Percentiles rank a stretch among this genome's conserved stretches.
These are phyloP conservation scores for Dicranocentrus wangi DNA, from an alignment of 2,888 invertebrate species.

Conservation along the genomic window DNA sequence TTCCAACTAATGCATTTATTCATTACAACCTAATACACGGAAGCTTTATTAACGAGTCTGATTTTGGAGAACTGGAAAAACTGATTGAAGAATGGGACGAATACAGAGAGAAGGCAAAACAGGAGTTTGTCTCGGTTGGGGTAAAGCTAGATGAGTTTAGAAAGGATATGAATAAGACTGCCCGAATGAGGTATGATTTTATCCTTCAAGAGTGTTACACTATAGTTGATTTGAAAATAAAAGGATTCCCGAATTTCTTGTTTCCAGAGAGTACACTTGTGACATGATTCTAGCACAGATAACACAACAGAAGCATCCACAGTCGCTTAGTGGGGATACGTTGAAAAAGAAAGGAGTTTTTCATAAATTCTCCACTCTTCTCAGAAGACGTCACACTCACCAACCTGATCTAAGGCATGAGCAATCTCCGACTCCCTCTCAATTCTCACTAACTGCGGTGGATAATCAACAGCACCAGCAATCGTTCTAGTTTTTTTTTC, in stretches of 20 bases:
- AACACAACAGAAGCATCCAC: slow-evolving; percentile 37
- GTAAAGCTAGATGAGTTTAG: slow-evolving; percentile 32
- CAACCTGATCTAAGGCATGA: slow-evolving; percentile 5
- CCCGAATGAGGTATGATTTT: slow-evolving; percentile 37
- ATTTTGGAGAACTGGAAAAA: slow-evolving; percentile 62
- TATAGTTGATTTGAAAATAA: neutral
- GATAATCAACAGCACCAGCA: slow-evolving; percentile 11
- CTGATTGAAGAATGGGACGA: slow-evolving; percentile 62
- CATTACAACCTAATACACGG: too few relatives aligned
- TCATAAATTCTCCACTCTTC: slow-evolving; percentile 61
- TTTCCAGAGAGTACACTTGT: slow-evolving; percentile 51
- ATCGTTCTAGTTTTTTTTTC: slow-evolving; percentile 15
- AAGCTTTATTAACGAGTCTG: slow-evolving; percentile 67
- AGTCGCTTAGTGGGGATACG: slow-evolving; percentile 27
- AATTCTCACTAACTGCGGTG: slow-evolving; percentile 32
- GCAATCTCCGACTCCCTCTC: slow-evolving; percentile 28
- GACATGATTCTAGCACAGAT: slow-evolving; percentile 56
- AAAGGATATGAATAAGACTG: slow-evolving; percentile 32
- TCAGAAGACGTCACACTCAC: slow-evolving; percentile 50
- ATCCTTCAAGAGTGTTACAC: neutral
- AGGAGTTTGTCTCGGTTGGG: slow-evolving; percentile 20
- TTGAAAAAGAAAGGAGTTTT: slow-evolving; percentile 54
- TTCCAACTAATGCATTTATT: too few relatives aligned
- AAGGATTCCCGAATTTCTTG: neutral
- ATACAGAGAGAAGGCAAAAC: slow-evolving; percentile 22